A percentile compares a stretch with the other conserved stretches of the same genome.
These are phyloP conservation scores for Alcedo quadribrachys DNA, from an alignment of 2,797 vertebrate genomes.

Conservation along the genomic window DNA sequence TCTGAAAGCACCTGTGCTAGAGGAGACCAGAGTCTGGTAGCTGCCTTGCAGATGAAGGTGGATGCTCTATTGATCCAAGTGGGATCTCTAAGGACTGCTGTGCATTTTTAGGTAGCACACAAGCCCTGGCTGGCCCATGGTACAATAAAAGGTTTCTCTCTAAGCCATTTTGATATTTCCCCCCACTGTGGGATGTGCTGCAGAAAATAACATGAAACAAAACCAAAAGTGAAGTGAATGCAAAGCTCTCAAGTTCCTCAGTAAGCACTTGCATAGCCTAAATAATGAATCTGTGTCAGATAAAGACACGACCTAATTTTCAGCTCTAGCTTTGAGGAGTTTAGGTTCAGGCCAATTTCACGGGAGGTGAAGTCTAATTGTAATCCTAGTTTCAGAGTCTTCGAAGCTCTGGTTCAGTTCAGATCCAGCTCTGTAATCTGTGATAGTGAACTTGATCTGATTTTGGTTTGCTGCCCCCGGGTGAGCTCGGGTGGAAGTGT, in stretches of 20 bases:
- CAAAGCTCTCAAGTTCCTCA: not conserved
- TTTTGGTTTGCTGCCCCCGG: not conserved
- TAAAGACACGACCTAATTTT: not conserved
- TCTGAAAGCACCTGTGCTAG: not conserved
- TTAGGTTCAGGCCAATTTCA: not conserved
- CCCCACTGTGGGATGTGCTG: not conserved
- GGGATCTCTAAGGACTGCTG: not conserved
- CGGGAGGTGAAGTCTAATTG: not conserved
- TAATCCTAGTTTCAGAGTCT: not conserved
- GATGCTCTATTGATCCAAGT: not conserved
- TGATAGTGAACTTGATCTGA: not conserved
- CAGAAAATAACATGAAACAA: not conserved
- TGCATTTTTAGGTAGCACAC: not conserved
- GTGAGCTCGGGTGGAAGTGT: slow-evolving; percentile 1
- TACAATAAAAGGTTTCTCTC: not conserved
- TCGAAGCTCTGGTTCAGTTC: not conserved
- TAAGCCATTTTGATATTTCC: not conserved
- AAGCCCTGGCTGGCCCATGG: not conserved
- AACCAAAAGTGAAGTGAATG: not conserved
- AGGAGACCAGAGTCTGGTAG: not conserved
- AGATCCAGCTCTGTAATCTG: not conserved
- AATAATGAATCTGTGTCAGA: not conserved
- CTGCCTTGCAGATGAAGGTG: not conserved
- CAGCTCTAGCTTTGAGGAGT: not conserved
- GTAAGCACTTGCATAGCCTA: not conserved